Base-by-base conservation (phyloP, 2,113 vertebrate genomes). In the Tupaia chinensis region DNA sequence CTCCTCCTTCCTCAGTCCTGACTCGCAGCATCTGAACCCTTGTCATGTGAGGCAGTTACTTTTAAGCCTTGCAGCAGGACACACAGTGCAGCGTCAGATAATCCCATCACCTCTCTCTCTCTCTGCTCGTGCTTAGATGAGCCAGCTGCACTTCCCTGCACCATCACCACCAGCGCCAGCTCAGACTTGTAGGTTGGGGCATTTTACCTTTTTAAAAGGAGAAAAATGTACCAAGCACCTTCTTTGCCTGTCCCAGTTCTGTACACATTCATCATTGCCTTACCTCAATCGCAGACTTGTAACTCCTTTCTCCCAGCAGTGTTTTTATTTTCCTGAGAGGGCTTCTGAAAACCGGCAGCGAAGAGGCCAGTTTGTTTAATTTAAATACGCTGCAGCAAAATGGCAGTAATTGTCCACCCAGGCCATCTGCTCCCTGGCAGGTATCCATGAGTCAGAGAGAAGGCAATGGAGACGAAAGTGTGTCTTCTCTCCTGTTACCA, bases 391-490 rank as follows among this genome's bases (percentile, higher is more conserved):
- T 98, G 98, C 94, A 93, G 92, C 93, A 97, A 98, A 98, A 96
- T 96, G 97, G 97, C 97, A 97, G 96, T 97, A 98, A 98, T 98
- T 97, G 98, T 98, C 98, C 97, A 93, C 94, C 91, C 0, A 17
- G 96, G 96, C 98, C 98, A 98, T 98, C 99, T 99, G 99, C 98
- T 97, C 95, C 98, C 98, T 98, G 98, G 98, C 98, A 96, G 86
- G 27, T n/a, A 53, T 98, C 99, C 99, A 98, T 74, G 70, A 78
- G 44, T 96, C 93, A 44, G 87, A 95, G 79, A 86, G 91, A 95
- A 65, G 91, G 94, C 92, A 94, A 94, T 78, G n/a, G 44, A 93
- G 34, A 95, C 97, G 97, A 87, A 97, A 97, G 78, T 84, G 78
- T 84, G 86, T 87, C 98, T 92, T 97, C 97, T 93, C 29, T 95